Evolutionary conservation across 1,140 invertebrate species (phyloP).

Genomic region (Phocides pigmalion): DNA sequence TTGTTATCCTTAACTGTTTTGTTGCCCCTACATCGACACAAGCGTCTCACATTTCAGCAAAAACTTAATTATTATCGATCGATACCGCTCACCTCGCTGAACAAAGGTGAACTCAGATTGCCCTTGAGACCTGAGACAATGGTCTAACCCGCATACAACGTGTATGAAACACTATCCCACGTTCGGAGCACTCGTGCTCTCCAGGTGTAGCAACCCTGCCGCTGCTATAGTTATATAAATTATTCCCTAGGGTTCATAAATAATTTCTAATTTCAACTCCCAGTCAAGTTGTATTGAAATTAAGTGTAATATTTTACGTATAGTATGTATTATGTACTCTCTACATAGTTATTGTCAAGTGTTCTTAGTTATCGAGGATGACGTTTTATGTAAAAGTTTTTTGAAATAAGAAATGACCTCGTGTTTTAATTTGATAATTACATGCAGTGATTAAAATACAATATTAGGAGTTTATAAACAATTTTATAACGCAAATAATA

Average conservation of each 20-base stretch:
- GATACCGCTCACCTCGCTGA: conserved; percentile 14
- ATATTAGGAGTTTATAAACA: too few species aligned
- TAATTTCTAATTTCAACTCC: neutral
- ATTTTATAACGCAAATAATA: too few species aligned
- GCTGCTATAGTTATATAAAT: neutral
- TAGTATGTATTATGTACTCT: too few species aligned
- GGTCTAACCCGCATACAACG: conserved; percentile 20
- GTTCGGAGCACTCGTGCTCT: too few species aligned
- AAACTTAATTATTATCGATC: conserved; percentile 24
- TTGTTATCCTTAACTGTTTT: too few species aligned
- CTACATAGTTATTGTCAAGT: too few species aligned
- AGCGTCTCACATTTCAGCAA: conserved; percentile 22
- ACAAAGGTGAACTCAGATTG: conserved; percentile 30
- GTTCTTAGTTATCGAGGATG: too few species aligned
- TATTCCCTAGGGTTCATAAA: neutral
- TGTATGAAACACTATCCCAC: neutral
- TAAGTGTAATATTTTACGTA: neutral
- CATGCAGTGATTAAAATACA: too few species aligned
- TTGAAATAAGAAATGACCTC: too few species aligned
- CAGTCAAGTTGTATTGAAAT: neutral
- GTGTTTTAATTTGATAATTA: too few species aligned
- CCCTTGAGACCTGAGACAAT: conserved; percentile 28
- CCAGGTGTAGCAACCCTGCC: conserved; percentile 19
- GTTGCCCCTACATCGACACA: neutral
- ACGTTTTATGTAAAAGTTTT: too few species aligned